Evolutionary conservation across 2,113 vertebrate species (phyloP).

Genomic region (Pygoscelis adeliae): DNA sequence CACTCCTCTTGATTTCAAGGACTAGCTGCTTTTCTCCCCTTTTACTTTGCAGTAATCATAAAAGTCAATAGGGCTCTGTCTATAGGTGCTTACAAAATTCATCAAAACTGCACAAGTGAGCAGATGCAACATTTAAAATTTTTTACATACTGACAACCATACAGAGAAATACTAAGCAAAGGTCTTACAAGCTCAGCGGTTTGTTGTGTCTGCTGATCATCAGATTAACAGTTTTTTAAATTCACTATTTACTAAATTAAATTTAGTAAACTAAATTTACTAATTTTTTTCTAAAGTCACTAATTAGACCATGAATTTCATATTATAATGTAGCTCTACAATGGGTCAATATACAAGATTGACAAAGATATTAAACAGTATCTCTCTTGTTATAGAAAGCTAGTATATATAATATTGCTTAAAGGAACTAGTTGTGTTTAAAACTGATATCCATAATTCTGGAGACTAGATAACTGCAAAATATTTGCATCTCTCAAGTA

Average conservation of each 20-base stretch:
- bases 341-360: fast-evolving
- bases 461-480: neutral
- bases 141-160: neutral
- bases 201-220: neutral
- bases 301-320: neutral
- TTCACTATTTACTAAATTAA: neutral
- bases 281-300: neutral
- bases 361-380: fast-evolving
- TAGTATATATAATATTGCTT: neutral
- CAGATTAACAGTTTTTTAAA: neutral
- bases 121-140: neutral
- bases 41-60: neutral
- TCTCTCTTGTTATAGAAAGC: neutral
- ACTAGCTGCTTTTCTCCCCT: neutral
- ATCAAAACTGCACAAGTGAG: neutral
- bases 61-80: neutral
- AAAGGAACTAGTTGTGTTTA: neutral
- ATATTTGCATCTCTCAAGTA: neutral
- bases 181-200: neutral
- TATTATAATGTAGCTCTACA: neutral
- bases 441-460: neutral
- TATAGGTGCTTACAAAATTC: neutral
- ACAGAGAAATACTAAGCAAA: neutral
- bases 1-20: neutral
- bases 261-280: neutral